Evolutionary conservation across 2,113 vertebrate species (phyloP).

Genomic region (Cyphomyrus discorhynchus): DNA sequence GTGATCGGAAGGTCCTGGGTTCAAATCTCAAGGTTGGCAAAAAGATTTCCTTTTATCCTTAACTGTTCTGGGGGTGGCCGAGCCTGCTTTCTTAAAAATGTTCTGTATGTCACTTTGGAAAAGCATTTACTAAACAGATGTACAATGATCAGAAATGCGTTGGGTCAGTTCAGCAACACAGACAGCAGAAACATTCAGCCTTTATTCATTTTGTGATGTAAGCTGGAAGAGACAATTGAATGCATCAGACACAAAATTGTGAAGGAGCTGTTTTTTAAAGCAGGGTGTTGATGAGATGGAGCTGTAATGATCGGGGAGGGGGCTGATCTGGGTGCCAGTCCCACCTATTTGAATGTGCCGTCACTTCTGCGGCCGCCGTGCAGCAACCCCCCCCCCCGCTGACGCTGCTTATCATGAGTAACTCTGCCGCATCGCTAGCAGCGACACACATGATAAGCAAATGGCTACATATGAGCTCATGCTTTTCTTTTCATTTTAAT

Average conservation of each 20-base stretch:
- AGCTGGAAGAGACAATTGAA: neutral
- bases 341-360: neutral
- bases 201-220: neutral
- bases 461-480: neutral
- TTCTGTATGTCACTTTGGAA: neutral
- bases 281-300: neutral
- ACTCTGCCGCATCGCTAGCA: neutral
- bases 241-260: neutral
- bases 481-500: neutral
- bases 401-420: neutral
- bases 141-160: neutral
- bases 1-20: neutral
- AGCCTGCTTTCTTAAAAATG: neutral
- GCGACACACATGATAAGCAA: neutral
- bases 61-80: neutral
- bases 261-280: neutral
- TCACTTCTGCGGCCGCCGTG: neutral
- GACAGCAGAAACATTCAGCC: neutral
- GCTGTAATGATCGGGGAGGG: neutral
- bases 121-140: neutral
- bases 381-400: neutral
- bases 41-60: neutral
- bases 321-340: neutral
- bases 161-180: neutral
- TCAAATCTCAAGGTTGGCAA: neutral